Evolutionary conservation across 2,797 vertebrate genomes (phyloP).

Genomic region (Simalia tracyae): DNA sequence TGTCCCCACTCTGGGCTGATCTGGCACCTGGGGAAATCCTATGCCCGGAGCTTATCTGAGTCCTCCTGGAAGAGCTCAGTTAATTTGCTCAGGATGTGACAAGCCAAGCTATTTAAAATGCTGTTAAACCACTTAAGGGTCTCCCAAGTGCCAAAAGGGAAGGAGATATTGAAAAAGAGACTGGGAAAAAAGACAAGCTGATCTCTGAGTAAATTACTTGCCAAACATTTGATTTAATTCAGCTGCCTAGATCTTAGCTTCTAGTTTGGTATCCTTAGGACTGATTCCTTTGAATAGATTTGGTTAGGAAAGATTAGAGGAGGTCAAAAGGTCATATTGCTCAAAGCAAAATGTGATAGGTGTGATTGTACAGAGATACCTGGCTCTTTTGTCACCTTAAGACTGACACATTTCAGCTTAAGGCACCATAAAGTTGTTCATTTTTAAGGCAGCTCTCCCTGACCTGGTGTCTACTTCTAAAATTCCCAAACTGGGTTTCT

Average conservation of each 20-base stretch:
- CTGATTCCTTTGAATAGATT: neutral
- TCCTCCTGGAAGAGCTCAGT: neutral
- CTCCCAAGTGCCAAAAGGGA: neutral
- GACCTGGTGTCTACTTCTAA: neutral
- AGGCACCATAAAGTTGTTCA: neutral
- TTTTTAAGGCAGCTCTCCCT: neutral
- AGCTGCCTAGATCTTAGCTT: neutral
- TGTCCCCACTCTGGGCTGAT: neutral
- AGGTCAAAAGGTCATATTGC: neutral
- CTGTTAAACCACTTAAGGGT: constrained; percentile 10
- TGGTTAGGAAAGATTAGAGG: neutral
- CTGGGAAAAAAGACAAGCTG: neutral
- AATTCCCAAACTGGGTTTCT: neutral
- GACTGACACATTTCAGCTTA: neutral
- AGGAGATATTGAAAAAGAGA: neutral
- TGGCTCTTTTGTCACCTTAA: neutral
- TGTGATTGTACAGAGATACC: neutral
- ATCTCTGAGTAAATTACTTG: neutral
- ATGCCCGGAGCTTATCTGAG: neutral
- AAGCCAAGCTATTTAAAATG: constrained; percentile 17
- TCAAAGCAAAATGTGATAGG: neutral
- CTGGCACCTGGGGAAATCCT: neutral
- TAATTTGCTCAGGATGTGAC: neutral
- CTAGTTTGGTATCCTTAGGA: neutral
- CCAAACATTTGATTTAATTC: neutral